Conservation (phyloP, 2,888 invertebrate species). For the Agonopterix heracliana region DNA sequence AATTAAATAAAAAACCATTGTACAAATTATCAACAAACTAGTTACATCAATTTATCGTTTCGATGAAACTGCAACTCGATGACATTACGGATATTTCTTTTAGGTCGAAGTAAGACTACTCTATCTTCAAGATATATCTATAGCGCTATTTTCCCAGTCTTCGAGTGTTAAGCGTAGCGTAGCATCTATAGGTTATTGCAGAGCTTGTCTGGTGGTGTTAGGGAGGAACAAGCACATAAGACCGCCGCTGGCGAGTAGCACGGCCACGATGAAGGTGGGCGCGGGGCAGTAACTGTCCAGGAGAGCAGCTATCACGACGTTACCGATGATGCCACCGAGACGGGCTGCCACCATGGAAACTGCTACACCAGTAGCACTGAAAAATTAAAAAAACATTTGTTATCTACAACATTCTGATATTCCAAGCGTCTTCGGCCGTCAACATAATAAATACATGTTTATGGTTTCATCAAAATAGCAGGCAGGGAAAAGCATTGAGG, state of each 20-base stretch:
- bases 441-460: too few species aligned
- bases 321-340: constrained; percentile 90
- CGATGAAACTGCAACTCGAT: constrained; percentile 22
- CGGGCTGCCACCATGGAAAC: constrained; percentile 93
- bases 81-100: constrained; percentile 18
- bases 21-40: constrained; percentile 54
- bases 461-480: too few species aligned
- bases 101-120: too few species aligned
- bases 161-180: neutral
- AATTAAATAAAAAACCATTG: constrained; percentile 44
- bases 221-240: constrained; percentile 91
- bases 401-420: too few species aligned
- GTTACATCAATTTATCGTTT: constrained; percentile 41
- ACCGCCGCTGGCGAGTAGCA: constrained; percentile 89
- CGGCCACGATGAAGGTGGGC: constrained; percentile 93
- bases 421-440: too few species aligned
- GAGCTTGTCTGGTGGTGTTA: constrained; percentile 90
- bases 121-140: too few species aligned
- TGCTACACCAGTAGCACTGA: constrained; percentile 92
- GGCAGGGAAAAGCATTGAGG: too few species aligned
- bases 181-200: constrained; percentile 44
- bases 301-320: constrained; percentile 91
- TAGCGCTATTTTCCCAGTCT: too few species aligned
- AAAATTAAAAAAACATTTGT: constrained; percentile 19
- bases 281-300: constrained; percentile 93